Percentiles rank a stretch among this genome's conserved stretches.
Evolutionary conservation across 1,140 invertebrate genomes (phyloP).

Genomic region (Drosophila jambulina): DNA sequence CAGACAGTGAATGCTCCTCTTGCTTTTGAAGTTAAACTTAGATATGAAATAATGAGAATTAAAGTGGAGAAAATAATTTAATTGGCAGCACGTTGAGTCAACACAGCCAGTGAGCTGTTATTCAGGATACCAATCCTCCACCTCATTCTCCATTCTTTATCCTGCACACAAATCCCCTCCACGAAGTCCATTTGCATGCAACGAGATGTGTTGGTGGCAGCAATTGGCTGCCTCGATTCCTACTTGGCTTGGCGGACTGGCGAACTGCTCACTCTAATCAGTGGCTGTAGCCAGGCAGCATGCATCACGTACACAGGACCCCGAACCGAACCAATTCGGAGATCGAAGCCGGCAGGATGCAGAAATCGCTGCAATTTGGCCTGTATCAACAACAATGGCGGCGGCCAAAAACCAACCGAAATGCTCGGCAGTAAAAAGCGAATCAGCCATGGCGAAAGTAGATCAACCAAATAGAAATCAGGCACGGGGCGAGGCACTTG

Average conservation of each 20-base stretch:
- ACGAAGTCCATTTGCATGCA: constrained; percentile 57
- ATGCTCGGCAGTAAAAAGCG: constrained; percentile 60
- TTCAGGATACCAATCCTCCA: neutral
- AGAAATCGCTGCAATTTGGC: constrained; percentile 69
- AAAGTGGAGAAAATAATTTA: constrained; percentile 13
- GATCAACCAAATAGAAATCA: constrained; percentile 67
- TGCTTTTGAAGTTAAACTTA: neutral
- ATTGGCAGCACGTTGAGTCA: constrained; percentile 57
- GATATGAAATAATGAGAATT: neutral
- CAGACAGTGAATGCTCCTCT: neutral
- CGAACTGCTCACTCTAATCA: constrained; percentile 51
- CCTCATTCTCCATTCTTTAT: neutral
- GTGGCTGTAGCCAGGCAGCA: constrained; percentile 29
- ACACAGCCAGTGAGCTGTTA: constrained; percentile 19
- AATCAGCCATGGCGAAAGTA: constrained; percentile 55
- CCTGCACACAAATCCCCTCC: constrained; percentile 33
- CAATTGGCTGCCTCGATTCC: constrained; percentile 28
- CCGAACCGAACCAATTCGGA: constrained; percentile 1
- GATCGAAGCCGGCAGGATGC: constrained; percentile 36
- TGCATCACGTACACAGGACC: constrained; percentile 36
- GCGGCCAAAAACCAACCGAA: constrained; percentile 59
- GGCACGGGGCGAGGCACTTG: constrained; percentile 40
- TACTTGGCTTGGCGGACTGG: constrained; percentile 1
- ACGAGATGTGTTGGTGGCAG: constrained; percentile 24
- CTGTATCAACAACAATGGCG: constrained; percentile 58